phyloP scores from a whole-genome alignment of 53 echinoderm and acorn worm species.

The Mesocentrotus franciscanus region DNA sequence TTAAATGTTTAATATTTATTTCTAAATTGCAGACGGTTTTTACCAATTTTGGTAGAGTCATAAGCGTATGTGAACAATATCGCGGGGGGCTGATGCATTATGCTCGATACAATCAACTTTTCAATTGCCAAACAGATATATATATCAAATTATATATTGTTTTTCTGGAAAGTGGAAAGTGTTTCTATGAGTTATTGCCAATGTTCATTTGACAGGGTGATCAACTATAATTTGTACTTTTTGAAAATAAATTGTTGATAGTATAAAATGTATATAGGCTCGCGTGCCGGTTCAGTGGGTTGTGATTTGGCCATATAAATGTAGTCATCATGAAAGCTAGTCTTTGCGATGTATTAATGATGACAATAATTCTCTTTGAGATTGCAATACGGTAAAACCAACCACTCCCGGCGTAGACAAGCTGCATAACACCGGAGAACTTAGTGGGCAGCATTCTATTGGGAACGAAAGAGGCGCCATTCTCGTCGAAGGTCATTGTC shows the following conservation, averaged over 20 bases:
- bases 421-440: conserved; percentile 86
- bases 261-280: too few species aligned
- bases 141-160: too few species aligned
- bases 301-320: background rate
- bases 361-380: background rate
- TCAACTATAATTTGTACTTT: too few species aligned
- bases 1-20: background rate
- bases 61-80: background rate
- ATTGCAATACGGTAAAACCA: background rate
- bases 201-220: too few species aligned
- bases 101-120: too few species aligned
- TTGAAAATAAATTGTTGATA: too few species aligned
- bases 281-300: background rate
- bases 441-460: background rate
- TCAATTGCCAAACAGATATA: too few species aligned
- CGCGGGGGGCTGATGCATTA: too few species aligned
- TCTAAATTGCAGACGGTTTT: too few species aligned
- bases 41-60: background rate
- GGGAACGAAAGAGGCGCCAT: conserved; percentile 65
- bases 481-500: conserved; percentile 64
- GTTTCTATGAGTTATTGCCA: too few species aligned
- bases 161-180: too few species aligned
- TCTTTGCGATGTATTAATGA: background rate
- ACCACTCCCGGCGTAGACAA: conserved; percentile 82
- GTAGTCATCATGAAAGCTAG: background rate